phyloP scores from a whole-genome alignment of 2,888 invertebrate species.

The Harpalus rufipes region DNA sequence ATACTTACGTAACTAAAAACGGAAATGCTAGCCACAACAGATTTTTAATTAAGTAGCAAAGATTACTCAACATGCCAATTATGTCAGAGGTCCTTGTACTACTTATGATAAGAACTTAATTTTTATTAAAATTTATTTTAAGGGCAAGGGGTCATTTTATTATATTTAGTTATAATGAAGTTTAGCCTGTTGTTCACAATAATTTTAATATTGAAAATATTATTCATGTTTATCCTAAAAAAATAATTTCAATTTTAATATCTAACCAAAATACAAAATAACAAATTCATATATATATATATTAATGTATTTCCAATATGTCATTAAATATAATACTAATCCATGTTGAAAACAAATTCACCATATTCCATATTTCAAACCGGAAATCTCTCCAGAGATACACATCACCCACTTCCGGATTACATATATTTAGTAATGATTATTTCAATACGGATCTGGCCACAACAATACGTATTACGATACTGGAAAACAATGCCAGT shows the following conservation, averaged over 20 bases:
- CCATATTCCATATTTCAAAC: neutral
- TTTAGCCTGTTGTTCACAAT: too few relatives aligned
- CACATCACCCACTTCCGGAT: neutral
- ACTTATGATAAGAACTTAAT: too few relatives aligned
- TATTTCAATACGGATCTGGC: neutral
- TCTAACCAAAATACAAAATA: neutral
- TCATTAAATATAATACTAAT: neutral
- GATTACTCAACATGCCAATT: too few relatives aligned
- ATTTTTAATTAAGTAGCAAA: too few relatives aligned
- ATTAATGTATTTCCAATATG: neutral
- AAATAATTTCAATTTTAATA: neutral
- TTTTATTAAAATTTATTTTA: too few relatives aligned
- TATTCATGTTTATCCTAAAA: neutral
- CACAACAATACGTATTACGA: neutral
- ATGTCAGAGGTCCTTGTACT: too few relatives aligned
- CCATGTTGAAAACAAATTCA: neutral
- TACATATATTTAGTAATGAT: neutral
- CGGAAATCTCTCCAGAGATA: conserved; percentile 30
- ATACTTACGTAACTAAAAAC: too few relatives aligned
- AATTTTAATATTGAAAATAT: neutral
- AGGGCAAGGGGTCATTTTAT: too few relatives aligned
- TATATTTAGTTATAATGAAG: too few relatives aligned
- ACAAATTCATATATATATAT: neutral
- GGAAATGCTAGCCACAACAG: too few relatives aligned
- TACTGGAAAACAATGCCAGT: neutral